Base-by-base conservation (phyloP, 2,888 invertebrate genomes). In the Lucinisca nassula region DNA sequence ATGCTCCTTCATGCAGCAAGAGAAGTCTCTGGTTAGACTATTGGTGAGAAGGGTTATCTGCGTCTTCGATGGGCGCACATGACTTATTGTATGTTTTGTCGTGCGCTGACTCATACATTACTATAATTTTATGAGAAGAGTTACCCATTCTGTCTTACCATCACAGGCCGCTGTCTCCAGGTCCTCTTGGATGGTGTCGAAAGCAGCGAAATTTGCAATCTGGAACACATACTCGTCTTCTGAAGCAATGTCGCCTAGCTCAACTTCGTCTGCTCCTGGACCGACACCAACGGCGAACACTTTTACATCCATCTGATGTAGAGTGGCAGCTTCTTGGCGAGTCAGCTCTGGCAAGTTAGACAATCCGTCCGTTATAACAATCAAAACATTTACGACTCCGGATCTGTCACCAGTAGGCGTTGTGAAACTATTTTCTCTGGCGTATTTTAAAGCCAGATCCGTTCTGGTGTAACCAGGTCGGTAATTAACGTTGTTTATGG, bases 241-340 rank as follows among this genome's bases (percentile, higher is more conserved):
- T 8, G 92, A 90, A 32, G 95, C 94, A 35, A 95, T 95, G 17
- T 84, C 90, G 24, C 90, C 87, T 37, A 95, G 78, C 78, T 95
- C 95, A 2, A 83, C 37, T 12, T 82, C 79, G 77, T 91, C 91
- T n/a, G 92, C 90, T 35, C 92, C 92, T 76, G 84, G 79, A n/a
- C 94, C 94, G 74, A 94, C 92, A 85, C 94, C 94, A 70, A 94
- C 91, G 10, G 92, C 92, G 78, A 94, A n/a, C n/a, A n/a, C n/a
- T n/a, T n/a, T n/a, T n/a, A n/a, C n/a, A n/a, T n/a, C n/a, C n/a
- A n/a, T n/a, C 24, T 82, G 80, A 72, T 94, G 91, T 17, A 94
- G 83, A 51, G 84, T 89, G 8, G 67, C 80, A 0, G 93, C 90
- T 38, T 88, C 91, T 0, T 83, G 85, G 14, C 89, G 78, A 0